Percentiles rank a stretch among this genome's conserved stretches.
Evolutionary conservation across 2,113 vertebrate genomes (phyloP).

Genomic region (Ariopsis seemanni): DNA sequence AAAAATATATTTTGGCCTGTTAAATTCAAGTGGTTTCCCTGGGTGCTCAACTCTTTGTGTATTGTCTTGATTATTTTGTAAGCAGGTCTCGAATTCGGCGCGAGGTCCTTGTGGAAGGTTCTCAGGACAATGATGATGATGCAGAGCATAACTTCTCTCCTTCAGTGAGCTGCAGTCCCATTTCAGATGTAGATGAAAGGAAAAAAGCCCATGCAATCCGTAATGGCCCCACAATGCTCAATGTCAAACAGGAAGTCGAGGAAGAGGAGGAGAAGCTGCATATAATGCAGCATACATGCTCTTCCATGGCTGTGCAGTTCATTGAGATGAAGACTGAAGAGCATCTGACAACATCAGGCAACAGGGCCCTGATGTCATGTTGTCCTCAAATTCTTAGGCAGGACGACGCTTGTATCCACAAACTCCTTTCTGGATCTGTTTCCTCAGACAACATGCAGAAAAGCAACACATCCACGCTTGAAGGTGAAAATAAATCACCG

Average conservation of each 20-base stretch:
- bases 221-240: conserved; percentile 59
- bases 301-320: conserved; percentile 61
- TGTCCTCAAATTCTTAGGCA: conserved; percentile 65
- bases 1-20: too few relatives aligned
- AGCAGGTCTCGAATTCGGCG: conserved; percentile 96
- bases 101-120: conserved; percentile 91
- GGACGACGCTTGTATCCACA: conserved; percentile 61
- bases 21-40: not conserved
- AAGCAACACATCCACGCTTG: conserved; percentile 62
- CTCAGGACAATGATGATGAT: conserved; percentile 88
- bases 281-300: conserved; percentile 62
- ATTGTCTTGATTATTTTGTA: conserved; percentile 8
- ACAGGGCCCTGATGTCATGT: conserved; percentile 53
- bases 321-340: conserved; percentile 72
- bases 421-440: conserved; percentile 47
- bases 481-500: conserved; percentile 69
- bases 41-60: not conserved
- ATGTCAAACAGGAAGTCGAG: conserved; percentile 82
- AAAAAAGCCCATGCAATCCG: conserved; percentile 62
- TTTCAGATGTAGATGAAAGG: conserved; percentile 82
- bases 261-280: conserved; percentile 67
- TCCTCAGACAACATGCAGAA: conserved; percentile 66
- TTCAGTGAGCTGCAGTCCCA: conserved; percentile 73
- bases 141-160: conserved; percentile 74
- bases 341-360: conserved; percentile 44